Evolutionary conservation across 2,888 invertebrate genomes (phyloP), one percentile per base, ranked within the genome.

Genomic region (Xanthia icteritia): DNA sequence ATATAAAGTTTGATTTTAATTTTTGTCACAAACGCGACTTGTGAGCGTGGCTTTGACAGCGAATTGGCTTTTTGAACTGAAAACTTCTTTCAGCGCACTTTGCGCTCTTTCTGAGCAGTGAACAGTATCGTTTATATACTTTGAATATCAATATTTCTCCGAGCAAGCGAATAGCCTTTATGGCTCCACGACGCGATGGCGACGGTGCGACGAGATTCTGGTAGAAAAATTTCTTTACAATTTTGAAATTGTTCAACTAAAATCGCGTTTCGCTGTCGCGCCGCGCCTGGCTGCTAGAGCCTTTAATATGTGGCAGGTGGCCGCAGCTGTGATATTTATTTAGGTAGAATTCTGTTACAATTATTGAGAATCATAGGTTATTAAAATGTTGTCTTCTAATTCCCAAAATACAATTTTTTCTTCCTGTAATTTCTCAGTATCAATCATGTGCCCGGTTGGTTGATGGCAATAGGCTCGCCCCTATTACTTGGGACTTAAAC

Each of bases 1-100:
- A 81, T 83, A 82, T 82, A 83, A 80, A 81, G 68, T 86, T 76
- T 86, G 78, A 89, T 88, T 86, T 87, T 83, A 87, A 77, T 67
- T 82, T 81, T 39, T 82, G 84, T 77, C 70, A 77, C 71, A 73
- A 56, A 39, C 45, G 20, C 58, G 56, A 66, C 61, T 75, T 70
- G n/a, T 63, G n/a, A 80, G 79, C 68, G 69, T 63, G 45, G 51
- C 36, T 66, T 69, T 58, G 66, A 31, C 45, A 63, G 56, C 39
- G 65, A 39, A 56, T 63, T 77, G 51, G 75, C 17, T 11, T 27
- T n/a, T 64, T 15, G 0, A n/a, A 4, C 0, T n/a, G 39, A 36
- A 23, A 5, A 15, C 4, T 63, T 31, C 9, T 36, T 36, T 4
- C n/a, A 20, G 11, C 31, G 2, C 31, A 31, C 31, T 23, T 13